Evolutionary conservation across 2,797 vertebrate species (phyloP).

Genomic region (Tragopan temminckii): DNA sequence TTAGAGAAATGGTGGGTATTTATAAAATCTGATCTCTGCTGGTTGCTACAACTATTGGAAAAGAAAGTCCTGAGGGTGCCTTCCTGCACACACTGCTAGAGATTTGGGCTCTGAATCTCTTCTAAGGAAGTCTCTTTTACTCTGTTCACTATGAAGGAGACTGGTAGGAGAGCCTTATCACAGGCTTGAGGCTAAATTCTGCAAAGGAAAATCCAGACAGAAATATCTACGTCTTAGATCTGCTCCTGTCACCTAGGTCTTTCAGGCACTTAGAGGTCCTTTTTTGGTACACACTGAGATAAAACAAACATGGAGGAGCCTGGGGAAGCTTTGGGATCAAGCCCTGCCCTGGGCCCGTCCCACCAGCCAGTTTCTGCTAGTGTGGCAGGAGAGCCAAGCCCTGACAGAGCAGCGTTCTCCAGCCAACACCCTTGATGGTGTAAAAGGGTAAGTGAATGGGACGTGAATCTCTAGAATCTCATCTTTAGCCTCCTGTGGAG

Average conservation of each 20-base stretch:
- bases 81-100: neutral
- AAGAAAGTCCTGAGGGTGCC: neutral
- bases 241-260: neutral
- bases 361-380: neutral
- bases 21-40: neutral
- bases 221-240: neutral
- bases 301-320: neutral
- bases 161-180: neutral
- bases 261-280: neutral
- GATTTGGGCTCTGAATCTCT: neutral
- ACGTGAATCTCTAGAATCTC: neutral
- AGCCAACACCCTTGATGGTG: neutral
- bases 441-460: neutral
- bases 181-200: neutral
- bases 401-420: rapidly evolving
- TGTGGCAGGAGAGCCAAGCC: neutral
- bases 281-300: neutral
- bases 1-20: neutral
- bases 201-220: neutral
- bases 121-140: neutral
- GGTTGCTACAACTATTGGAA: neutral
- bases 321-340: neutral
- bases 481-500: neutral
- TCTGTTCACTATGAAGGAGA: neutral
- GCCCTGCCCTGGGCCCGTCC: neutral